These are phyloP conservation scores for Platygyra sinensis DNA, from an alignment of 64 coral and sea anemone genomes.

Conservation along the genomic window DNA sequence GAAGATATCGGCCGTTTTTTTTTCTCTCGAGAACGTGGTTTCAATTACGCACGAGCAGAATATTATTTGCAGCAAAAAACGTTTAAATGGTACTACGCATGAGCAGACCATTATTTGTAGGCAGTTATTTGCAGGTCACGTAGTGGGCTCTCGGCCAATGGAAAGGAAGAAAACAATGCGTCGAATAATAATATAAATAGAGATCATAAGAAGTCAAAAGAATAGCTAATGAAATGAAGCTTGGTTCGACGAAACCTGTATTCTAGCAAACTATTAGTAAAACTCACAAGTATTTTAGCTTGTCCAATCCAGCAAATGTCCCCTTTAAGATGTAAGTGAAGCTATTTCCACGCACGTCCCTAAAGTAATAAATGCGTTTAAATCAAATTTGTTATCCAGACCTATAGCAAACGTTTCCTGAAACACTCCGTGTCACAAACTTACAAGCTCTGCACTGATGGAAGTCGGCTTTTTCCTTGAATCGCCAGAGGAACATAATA, in stretches of 20 bases:
- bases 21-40: too few species aligned
- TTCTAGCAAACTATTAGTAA: background rate
- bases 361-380: background rate
- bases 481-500: slow-evolving; percentile 53
- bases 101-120: too few species aligned
- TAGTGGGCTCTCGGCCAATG: too few species aligned
- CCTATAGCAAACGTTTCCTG: background rate
- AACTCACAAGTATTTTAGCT: slow-evolving; percentile 71
- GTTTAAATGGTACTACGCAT: too few species aligned
- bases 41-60: too few species aligned
- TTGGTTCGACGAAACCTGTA: background rate
- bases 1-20: too few species aligned
- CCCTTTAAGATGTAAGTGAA: slow-evolving; percentile 75
- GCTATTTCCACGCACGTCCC: slow-evolving; percentile 57
- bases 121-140: too few species aligned
- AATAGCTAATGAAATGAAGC: background rate
- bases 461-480: slow-evolving; percentile 46
- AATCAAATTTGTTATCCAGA: background rate
- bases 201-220: background rate
- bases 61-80: too few species aligned
- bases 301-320: slow-evolving; percentile 65
- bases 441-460: slow-evolving; percentile 38
- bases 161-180: too few species aligned
- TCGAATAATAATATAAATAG: too few species aligned
- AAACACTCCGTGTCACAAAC: background rate